Conservation (phyloP, 2,797 vertebrate species). For the Tokudaia tokunoshimensis region DNA sequence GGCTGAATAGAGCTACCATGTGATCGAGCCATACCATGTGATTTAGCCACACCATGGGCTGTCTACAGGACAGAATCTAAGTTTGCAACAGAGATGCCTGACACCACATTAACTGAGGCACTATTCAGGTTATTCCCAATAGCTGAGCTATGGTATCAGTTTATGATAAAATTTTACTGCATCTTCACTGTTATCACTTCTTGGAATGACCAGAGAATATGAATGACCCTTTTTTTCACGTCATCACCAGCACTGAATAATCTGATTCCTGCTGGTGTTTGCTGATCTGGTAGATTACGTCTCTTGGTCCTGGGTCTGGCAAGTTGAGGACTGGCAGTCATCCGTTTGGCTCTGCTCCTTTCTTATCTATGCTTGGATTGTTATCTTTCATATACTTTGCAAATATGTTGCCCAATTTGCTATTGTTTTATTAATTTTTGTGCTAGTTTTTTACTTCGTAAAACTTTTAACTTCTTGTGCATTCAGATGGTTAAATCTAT, state of each 20-base stretch:
- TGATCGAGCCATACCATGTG: no score
- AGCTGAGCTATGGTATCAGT: background rate
- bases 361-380: background rate
- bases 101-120: background rate
- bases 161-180: background rate
- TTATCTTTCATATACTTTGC: conserved; percentile 17
- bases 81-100: background rate
- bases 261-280: background rate
- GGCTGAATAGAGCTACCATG: no score
- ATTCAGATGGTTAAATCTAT: background rate
- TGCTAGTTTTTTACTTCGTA: conserved; percentile 34
- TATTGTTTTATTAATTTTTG: background rate
- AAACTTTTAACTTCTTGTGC: conserved; percentile 9
- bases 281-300: background rate
- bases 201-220: background rate
- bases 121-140: background rate
- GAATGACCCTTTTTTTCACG: background rate
- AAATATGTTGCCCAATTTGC: background rate
- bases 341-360: background rate
- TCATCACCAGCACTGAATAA: background rate
- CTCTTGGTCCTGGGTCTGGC: background rate
- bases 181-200: background rate
- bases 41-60: background rate
- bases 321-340: background rate
- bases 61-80: background rate